Base-by-base conservation (phyloP, 2,888 invertebrate species). In the Dorcus hopei region DNA sequence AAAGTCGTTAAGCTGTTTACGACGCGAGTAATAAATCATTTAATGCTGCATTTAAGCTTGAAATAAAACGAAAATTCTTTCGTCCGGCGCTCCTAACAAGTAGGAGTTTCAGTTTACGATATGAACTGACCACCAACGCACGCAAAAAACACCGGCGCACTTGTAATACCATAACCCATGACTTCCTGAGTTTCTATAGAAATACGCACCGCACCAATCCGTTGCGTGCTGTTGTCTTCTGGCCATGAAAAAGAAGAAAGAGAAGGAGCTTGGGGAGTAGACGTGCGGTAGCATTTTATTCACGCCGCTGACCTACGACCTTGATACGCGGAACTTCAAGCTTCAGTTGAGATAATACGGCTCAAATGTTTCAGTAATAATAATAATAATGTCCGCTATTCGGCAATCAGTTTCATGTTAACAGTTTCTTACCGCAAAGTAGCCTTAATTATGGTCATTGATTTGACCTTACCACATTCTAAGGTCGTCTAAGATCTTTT, bases 291-390 rank as follows among this genome's bases (percentile, higher is more conserved):
- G 41, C 61, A 58, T 57, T 65, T 65, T 65, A 67, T 63, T 65
- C 59, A 49, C 63, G 49, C 54, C 23, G 53, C 50, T 58, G 68
- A 71, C 70, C 71, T 70, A 64, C 65, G 70, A 72, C 72, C 72
- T 72, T 69, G 70, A 58, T 68, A 70, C 68, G 64, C 71, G 73
- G 73, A 74, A 72, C 70, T 72, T 62, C 62, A 62, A 58, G 62
- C 62, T 60, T 62, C 59, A 60, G 59, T 62, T 62, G 62, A 61
- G 62, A 62, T 62, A 62, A 59, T 62, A 41, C 60, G 39, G 51
- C 60, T 62, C 53, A 62, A 62, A 62, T 62, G 62, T 60, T 62
- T 62, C 55, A 53, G 51, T 58, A 62, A 60, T 60, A 58, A 57
- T 48, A 51, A 62, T 62, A 56, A 57, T 48, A 58, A 53, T 54